phyloP scores from a whole-genome alignment of 1,140 invertebrate genomes.

The Eriosoma lanigerum region DNA sequence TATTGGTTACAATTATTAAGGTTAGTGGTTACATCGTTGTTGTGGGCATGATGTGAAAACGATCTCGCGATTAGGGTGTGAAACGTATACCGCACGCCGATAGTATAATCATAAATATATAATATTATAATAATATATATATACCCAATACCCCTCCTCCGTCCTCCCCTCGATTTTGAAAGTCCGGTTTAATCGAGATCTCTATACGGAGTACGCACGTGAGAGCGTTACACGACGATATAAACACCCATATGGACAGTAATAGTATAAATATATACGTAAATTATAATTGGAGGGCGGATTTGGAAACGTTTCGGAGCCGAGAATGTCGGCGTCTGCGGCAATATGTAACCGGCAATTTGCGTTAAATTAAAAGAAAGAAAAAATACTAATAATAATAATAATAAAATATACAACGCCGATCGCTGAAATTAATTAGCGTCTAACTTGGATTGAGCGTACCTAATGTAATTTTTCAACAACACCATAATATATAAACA shows the following conservation, averaged over 20 bases:
- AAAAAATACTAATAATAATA: not conserved
- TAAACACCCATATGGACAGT: not conserved
- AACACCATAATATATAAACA: no score
- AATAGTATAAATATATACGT: not conserved
- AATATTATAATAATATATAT: not conserved
- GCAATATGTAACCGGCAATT: conserved; percentile 17
- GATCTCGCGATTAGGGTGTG: conserved; percentile 35
- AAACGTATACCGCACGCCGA: not conserved
- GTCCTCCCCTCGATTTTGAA: not conserved
- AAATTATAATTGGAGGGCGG: conserved; percentile 14
- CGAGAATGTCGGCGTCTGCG: not conserved
- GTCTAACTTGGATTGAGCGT: no score
- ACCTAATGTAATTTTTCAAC: no score
- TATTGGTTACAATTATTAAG: conserved; percentile 20
- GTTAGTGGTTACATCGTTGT: not conserved
- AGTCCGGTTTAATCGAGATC: conserved; percentile 29
- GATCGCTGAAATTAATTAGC: no score
- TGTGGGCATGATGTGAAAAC: conserved; percentile 1
- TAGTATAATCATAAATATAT: not conserved
- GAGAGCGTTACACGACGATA: not conserved
- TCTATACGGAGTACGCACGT: not conserved
- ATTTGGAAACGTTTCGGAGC: conserved; percentile 32
- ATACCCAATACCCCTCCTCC: not conserved
- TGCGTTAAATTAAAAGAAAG: conserved; percentile 24
- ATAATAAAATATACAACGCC: no score